Percentiles rank a stretch among this genome's conserved stretches.
phyloP scores from a whole-genome alignment of 2,888 invertebrate species.

The Tetranychus truncatus region DNA sequence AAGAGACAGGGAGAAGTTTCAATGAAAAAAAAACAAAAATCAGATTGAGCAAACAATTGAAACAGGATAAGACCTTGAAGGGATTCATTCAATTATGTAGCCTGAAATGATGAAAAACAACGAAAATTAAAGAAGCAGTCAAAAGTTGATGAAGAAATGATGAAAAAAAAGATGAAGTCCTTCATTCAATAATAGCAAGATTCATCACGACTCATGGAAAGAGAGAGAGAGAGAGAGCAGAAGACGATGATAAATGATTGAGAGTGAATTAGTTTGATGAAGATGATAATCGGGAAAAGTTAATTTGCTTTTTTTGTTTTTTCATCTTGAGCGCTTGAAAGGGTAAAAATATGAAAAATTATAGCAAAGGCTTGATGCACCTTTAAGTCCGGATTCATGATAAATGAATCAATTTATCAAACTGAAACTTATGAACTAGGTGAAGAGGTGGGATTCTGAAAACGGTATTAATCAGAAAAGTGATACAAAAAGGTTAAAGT shows the following conservation, averaged over 20 bases:
- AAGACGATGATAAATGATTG: background rate
- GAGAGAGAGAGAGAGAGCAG: too few species aligned
- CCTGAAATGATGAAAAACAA: background rate
- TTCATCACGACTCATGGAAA: background rate
- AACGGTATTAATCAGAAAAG: too few species aligned
- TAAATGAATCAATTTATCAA: too few species aligned
- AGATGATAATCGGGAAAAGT: background rate
- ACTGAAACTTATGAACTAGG: too few species aligned
- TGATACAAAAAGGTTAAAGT: too few species aligned
- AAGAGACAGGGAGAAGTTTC: background rate
- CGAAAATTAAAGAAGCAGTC: too few species aligned
- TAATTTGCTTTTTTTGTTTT: background rate
- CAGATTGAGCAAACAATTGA: background rate
- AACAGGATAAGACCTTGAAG: background rate
- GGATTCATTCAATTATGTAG: background rate
- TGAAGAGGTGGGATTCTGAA: too few species aligned
- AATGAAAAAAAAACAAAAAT: background rate
- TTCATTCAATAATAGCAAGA: background rate
- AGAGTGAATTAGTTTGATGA: background rate
- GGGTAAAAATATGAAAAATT: too few species aligned
- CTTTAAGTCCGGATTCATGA: too few species aligned
- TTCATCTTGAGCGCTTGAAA: background rate
- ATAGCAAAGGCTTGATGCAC: too few species aligned
- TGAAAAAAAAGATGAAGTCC: background rate
- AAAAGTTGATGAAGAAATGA: conserved; percentile 1